phyloP scores from a whole-genome alignment of 2,113 vertebrate species.

The Emydocephalus ijimae region DNA sequence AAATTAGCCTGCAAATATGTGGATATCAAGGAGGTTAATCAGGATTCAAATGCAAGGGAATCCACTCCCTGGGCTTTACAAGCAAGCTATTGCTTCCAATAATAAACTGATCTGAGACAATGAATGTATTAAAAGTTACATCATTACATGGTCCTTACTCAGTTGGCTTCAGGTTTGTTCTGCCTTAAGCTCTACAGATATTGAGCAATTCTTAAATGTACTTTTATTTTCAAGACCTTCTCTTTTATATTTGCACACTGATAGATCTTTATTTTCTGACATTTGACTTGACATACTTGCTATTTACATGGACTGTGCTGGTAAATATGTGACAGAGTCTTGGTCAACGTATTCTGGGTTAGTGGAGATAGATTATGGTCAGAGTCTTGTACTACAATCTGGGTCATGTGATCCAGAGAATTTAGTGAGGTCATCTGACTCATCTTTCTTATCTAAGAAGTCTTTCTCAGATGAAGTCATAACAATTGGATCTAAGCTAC shows the following conservation, averaged over 20 bases:
- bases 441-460: background rate
- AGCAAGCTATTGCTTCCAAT: background rate
- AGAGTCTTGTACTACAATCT: background rate
- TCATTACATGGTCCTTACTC: background rate
- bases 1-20: background rate
- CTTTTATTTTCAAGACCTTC: background rate
- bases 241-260: background rate
- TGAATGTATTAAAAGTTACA: background rate
- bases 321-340: background rate
- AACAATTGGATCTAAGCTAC: background rate
- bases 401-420: background rate
- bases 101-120: background rate
- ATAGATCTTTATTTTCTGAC: background rate
- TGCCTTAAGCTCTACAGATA: background rate
- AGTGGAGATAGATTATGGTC: background rate
- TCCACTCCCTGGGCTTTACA: background rate
- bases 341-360: background rate
- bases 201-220: background rate
- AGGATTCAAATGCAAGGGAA: background rate
- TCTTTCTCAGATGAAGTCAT: background rate
- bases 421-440: background rate
- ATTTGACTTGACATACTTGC: background rate
- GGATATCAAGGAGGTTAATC: background rate
- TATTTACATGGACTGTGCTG: background rate
- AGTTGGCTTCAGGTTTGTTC: background rate